These are phyloP conservation scores for Acropora tenuis DNA, from an alignment of 64 coral and sea anemone genomes.

Conservation along the genomic window DNA sequence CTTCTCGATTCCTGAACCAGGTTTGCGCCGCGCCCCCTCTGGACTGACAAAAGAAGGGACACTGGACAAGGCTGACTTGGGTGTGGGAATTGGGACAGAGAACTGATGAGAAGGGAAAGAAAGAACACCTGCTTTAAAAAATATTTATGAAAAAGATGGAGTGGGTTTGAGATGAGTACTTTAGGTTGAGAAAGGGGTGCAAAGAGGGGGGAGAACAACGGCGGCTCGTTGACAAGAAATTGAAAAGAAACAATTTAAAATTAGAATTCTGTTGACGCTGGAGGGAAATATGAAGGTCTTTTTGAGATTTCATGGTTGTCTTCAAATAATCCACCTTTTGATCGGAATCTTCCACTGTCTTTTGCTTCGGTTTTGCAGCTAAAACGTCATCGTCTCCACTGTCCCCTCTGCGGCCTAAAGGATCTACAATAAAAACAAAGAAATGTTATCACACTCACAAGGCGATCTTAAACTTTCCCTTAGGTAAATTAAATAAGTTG, in stretches of 20 bases:
- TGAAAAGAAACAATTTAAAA: too few species aligned
- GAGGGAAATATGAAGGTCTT: too few species aligned
- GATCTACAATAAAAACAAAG: slow-evolving; percentile 37
- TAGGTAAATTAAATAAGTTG: not conserved
- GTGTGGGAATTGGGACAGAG: slow-evolving; percentile 15
- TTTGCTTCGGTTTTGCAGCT: slow-evolving; percentile 56
- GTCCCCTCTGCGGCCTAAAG: slow-evolving; percentile 58
- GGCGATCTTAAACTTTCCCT: too few species aligned
- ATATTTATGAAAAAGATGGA: too few species aligned
- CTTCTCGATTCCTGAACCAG: slow-evolving; percentile 67
- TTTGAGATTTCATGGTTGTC: too few species aligned
- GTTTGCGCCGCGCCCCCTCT: slow-evolving; percentile 31
- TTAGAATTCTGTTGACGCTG: not conserved
- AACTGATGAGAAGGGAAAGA: not conserved
- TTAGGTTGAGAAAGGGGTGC: not conserved
- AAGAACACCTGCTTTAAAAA: not conserved
- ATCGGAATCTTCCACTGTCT: not conserved
- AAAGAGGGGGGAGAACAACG: not conserved
- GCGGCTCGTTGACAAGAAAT: too few species aligned
- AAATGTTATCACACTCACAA: not conserved
- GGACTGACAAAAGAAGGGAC: not conserved
- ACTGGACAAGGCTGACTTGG: not conserved
- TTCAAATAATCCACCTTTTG: not conserved
- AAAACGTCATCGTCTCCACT: slow-evolving; percentile 81
- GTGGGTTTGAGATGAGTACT: too few species aligned